A percentile compares a stretch with the other conserved stretches of the same genome.
phyloP scores from a whole-genome alignment of 2,888 invertebrate species.

The Dolomedes plantarius region DNA sequence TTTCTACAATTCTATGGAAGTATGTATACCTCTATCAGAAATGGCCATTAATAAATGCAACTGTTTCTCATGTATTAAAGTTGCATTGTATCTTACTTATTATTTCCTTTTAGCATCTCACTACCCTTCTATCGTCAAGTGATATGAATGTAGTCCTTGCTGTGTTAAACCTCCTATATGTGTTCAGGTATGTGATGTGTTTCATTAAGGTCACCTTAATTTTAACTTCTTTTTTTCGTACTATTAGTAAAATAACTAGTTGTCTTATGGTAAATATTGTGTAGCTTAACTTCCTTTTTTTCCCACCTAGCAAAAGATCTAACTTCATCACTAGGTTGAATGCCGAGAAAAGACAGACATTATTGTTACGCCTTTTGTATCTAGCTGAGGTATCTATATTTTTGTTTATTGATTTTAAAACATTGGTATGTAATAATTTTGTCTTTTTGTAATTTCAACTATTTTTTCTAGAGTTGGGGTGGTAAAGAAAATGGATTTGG shows the following conservation, averaged over 20 bases:
- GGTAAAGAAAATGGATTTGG: slow-evolving; percentile 92
- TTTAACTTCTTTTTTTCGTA: too few relatives aligned
- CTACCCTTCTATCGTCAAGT: slow-evolving; percentile 85
- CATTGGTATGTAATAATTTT: too few relatives aligned
- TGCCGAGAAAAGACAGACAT: slow-evolving; percentile 82
- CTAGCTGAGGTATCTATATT: slow-evolving; percentile 85
- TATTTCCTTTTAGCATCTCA: slow-evolving; percentile 80
- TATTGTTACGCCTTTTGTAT: slow-evolving; percentile 84
- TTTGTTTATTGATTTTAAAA: too few relatives aligned
- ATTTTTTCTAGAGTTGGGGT: slow-evolving; percentile 83
- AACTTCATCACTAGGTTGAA: slow-evolving; percentile 88
- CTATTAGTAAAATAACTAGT: too few relatives aligned
- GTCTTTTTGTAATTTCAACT: not conserved
- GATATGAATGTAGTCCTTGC: slow-evolving; percentile 90
- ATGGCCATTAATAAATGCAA: not conserved
- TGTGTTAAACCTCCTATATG: slow-evolving; percentile 89
- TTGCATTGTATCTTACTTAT: not conserved
- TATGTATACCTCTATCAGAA: slow-evolving; percentile 13
- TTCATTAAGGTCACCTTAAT: too few relatives aligned
- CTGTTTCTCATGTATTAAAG: not conserved
- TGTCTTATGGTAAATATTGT: too few relatives aligned
- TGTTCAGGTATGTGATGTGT: slow-evolving; percentile 81
- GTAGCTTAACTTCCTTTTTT: not conserved
- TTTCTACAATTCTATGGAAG: slow-evolving; percentile 90
- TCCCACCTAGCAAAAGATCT: slow-evolving; percentile 84